Evolutionary conservation across 2,113 vertebrate species (phyloP).

Genomic region (Datnioides undecimradiatus): DNA sequence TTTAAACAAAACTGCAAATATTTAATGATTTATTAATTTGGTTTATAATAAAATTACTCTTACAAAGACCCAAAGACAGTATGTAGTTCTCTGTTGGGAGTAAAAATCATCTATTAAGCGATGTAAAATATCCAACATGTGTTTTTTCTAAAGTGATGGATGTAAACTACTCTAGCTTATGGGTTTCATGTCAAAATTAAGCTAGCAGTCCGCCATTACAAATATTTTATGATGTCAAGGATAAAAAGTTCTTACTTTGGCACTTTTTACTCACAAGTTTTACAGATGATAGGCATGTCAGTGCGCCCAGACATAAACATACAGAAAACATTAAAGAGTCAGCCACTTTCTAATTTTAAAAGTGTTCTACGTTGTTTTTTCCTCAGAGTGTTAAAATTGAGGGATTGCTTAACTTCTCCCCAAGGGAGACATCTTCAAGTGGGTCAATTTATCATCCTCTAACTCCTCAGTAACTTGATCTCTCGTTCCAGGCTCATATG

Average conservation of each 20-base stretch:
- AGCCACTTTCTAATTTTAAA: not conserved
- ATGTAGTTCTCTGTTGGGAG: too few relatives aligned
- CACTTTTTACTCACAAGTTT: not conserved
- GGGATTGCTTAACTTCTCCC: not conserved
- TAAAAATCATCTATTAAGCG: too few relatives aligned
- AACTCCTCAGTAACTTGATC: too few relatives aligned
- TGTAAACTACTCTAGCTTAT: not conserved
- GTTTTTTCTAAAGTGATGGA: too few relatives aligned
- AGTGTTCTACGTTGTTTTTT: not conserved
- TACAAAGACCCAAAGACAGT: too few relatives aligned
- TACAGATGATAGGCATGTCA: not conserved
- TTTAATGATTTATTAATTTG: too few relatives aligned
- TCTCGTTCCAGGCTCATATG: constrained; percentile 73
- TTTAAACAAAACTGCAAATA: too few relatives aligned
- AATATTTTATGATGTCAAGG: not conserved
- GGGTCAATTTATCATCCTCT: not conserved
- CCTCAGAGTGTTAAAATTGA: not conserved
- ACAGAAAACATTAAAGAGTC: not conserved
- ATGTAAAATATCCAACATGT: too few relatives aligned
- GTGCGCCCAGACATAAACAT: not conserved
- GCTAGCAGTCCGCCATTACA: not conserved
- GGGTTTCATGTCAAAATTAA: not conserved
- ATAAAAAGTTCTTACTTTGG: not conserved
- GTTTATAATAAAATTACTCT: too few relatives aligned
- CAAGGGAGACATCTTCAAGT: not conserved